Conservation (phyloP, 23 tunicate species). For the Corella eumyota region DNA sequence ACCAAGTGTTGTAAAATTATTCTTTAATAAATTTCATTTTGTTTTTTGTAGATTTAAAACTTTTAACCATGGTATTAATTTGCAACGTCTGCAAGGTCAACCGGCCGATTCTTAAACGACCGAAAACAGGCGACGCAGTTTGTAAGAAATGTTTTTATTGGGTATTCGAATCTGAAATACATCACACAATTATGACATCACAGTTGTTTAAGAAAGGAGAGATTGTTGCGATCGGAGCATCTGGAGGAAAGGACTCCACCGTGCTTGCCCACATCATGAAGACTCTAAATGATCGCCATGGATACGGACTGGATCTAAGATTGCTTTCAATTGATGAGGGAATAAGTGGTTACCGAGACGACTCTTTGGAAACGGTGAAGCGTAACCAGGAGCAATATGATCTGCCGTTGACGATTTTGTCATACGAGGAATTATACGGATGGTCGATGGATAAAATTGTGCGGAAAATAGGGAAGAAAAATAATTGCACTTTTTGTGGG, state of each 20-base stretch:
- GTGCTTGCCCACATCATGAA: constrained; percentile 82
- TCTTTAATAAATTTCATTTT: too few species aligned
- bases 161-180: constrained; percentile 90
- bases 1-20: too few species aligned
- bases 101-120: constrained; percentile 36
- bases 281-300: constrained; percentile 58
- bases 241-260: constrained; percentile 98
- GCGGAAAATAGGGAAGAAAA: constrained; percentile 76
- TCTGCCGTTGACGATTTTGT: constrained; percentile 65
- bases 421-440: constrained; percentile 86
- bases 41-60: too few species aligned
- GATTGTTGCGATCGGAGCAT: constrained; percentile 96
- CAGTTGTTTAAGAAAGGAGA: constrained; percentile 69
- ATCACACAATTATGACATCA: constrained; percentile 64
- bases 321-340: constrained; percentile 97
- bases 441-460: constrained; percentile 99
- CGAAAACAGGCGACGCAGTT: constrained; percentile 63
- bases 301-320: constrained; percentile 70
- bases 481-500: constrained; percentile 98
- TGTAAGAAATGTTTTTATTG: constrained; percentile 89
- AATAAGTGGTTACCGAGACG: constrained; percentile 93
- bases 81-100: constrained; percentile 27
- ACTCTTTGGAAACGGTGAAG: constrained; percentile 92
- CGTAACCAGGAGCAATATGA: constrained; percentile 71
- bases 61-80: constrained; percentile 22